A percentile compares a stretch with the other conserved stretches of the same genome.
These are phyloP conservation scores for Meganola albula DNA, from an alignment of 2,888 invertebrate genomes.

Conservation along the genomic window DNA sequence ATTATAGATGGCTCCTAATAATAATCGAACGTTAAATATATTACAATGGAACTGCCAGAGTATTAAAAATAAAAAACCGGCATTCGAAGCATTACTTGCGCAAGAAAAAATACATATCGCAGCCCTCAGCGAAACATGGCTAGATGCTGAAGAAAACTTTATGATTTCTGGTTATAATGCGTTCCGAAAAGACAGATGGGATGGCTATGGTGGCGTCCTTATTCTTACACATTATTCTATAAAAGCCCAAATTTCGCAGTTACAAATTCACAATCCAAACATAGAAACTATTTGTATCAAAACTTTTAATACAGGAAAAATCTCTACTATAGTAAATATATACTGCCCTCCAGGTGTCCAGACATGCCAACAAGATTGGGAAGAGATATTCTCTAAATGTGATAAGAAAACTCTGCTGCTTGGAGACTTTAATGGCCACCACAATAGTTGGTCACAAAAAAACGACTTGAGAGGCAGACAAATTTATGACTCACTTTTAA, in stretches of 20 bases:
- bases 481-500: background rate
- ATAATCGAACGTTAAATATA: constrained; percentile 1
- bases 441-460: constrained; percentile 2
- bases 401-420: background rate
- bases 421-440: constrained; percentile 5
- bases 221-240: background rate
- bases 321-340: background rate
- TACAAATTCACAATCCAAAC: background rate
- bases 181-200: constrained; percentile 1
- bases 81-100: background rate
- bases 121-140: constrained; percentile 2
- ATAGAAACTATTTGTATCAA: constrained; percentile 1
- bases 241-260: background rate
- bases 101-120: constrained; percentile 2
- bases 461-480: constrained; percentile 1
- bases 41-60: constrained; percentile 7
- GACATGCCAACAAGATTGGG: constrained; percentile 2
- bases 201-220: constrained; percentile 3
- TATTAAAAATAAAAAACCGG: constrained; percentile 1
- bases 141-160: background rate
- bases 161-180: constrained; percentile 1
- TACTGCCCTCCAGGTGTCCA: constrained; percentile 2
- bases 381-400: background rate
- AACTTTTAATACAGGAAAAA: constrained; percentile 2
- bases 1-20: background rate